phyloP scores from a whole-genome alignment of 1,140 invertebrate genomes.

The Eupristina koningsbergeri region DNA sequence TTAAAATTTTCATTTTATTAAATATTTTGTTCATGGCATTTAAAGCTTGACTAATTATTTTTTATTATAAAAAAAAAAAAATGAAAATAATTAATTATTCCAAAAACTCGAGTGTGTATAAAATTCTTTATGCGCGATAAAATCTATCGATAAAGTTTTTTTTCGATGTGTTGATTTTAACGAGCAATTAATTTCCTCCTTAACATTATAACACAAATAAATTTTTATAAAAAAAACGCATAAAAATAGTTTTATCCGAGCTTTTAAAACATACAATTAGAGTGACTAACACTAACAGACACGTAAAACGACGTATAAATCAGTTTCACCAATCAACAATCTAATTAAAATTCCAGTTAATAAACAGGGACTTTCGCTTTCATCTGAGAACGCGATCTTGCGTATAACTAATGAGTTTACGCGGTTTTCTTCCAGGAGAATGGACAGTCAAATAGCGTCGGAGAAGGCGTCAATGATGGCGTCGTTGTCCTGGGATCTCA shows the following conservation, averaged over 20 bases:
- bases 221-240: background rate
- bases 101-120: background rate
- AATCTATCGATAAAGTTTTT: background rate
- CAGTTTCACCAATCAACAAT: background rate
- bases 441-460: slow-evolving; percentile 50
- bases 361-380: background rate
- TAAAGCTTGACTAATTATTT: no score
- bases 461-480: background rate
- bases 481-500: slow-evolving; percentile 47
- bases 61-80: no score
- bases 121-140: background rate
- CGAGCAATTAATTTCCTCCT: no score
- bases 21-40: no score
- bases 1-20: no score
- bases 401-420: slow-evolving; percentile 6
- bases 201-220: background rate
- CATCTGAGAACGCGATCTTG: background rate
- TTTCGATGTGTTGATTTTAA: background rate
- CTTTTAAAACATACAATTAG: background rate
- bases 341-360: background rate
- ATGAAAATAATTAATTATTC: background rate
- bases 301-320: background rate
- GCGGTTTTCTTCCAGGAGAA: slow-evolving; percentile 59
- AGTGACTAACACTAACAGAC: background rate
- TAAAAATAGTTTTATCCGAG: no score